Percentiles rank a stretch among this genome's conserved stretches.
phyloP scores from a whole-genome alignment of 2,888 invertebrate genomes.

The Eupithecia subumbrata region DNA sequence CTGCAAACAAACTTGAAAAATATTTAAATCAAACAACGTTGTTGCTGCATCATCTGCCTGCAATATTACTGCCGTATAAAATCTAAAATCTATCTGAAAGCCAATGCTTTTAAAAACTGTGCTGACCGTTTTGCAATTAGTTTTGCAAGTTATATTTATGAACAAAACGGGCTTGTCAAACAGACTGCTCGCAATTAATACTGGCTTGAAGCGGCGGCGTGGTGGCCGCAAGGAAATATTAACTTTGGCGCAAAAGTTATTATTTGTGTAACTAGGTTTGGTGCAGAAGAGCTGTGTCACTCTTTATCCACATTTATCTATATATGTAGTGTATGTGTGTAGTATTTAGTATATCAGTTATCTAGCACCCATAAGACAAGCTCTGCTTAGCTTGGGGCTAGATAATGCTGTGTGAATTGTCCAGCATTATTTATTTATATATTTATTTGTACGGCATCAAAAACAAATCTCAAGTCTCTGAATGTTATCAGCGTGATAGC shows the following conservation, averaged over 20 bases:
- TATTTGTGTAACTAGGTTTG: constrained; percentile 28
- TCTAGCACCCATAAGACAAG: too few species aligned
- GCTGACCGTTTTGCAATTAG: not conserved
- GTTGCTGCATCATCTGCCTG: too few species aligned
- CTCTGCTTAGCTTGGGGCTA: too few species aligned
- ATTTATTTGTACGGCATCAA: too few species aligned
- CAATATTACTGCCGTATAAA: not conserved
- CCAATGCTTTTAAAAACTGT: not conserved
- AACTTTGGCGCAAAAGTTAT: constrained; percentile 36
- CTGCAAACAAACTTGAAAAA: too few species aligned
- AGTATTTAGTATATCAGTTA: too few species aligned
- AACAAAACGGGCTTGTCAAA: constrained; percentile 13
- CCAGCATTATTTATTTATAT: too few species aligned
- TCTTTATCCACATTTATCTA: not conserved
- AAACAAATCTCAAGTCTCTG: too few species aligned
- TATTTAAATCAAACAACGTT: too few species aligned
- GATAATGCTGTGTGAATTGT: too few species aligned
- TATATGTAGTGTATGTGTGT: too few species aligned
- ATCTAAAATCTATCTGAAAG: not conserved
- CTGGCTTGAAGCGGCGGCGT: constrained; percentile 25
- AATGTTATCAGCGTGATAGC: too few species aligned
- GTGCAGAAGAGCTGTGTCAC: not conserved
- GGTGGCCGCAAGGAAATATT: constrained; percentile 32
- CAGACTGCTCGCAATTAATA: constrained; percentile 30
- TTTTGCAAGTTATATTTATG: not conserved